phyloP scores from a whole-genome alignment of 2,888 invertebrate genomes.

The Eupithecia centaureata region DNA sequence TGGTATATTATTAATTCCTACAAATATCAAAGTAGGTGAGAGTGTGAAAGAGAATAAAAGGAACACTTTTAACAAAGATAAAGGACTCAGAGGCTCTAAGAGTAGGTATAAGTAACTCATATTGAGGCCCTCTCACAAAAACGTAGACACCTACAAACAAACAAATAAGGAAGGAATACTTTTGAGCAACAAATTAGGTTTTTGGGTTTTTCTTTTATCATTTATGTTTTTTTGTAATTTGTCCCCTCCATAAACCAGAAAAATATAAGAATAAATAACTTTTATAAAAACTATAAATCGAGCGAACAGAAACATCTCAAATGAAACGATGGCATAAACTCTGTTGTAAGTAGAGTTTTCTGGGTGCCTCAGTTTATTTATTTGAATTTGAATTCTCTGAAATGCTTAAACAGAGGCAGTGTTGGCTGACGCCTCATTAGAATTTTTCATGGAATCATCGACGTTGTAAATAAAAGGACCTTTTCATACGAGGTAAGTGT shows the following conservation, averaged over 20 bases:
- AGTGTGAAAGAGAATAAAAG: background rate
- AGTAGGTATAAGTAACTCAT: background rate
- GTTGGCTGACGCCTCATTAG: background rate
- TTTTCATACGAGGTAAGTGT: background rate
- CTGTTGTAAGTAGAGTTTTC: background rate
- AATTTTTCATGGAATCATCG: background rate
- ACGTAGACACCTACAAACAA: background rate
- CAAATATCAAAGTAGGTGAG: background rate
- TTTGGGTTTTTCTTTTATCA: too few relatives aligned
- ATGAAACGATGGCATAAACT: background rate
- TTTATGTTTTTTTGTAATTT: too few relatives aligned
- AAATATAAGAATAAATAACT: too few relatives aligned
- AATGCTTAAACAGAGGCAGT: background rate
- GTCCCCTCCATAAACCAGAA: too few relatives aligned
- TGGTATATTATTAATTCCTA: background rate
- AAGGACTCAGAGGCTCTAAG: background rate
- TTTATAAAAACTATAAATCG: too few relatives aligned
- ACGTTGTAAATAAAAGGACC: background rate
- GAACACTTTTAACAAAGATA: slow-evolving; percentile 6
- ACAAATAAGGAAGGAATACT: background rate
- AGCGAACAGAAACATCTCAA: background rate
- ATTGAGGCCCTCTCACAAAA: background rate
- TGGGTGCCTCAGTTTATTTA: background rate
- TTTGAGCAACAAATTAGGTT: background rate
- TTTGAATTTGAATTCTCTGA: slow-evolving; percentile 2